Evolutionary conservation across 2,797 vertebrate genomes (phyloP), one percentile per base, ranked within the genome.

Genomic region (Dicrostonyx torquatus): DNA sequence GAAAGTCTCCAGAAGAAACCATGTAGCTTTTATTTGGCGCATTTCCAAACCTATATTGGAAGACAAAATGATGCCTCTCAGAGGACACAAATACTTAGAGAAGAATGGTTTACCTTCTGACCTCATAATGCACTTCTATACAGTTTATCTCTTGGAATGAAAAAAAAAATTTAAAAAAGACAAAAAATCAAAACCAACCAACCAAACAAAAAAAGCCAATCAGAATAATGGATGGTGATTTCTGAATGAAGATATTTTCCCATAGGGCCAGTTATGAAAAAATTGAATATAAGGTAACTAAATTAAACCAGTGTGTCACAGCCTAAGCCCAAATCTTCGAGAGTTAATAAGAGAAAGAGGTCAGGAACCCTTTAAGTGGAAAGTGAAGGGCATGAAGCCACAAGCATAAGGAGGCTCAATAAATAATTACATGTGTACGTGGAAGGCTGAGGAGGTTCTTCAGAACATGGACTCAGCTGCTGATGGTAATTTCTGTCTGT

Each of bases 341-440:
- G 14, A 84, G 72, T 91, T 96, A 78, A 13, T 60, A 80, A 88
- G 20, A 77, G 40, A 84, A 58, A n/a, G 62, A 45, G 73, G 64
- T 85, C 18, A 55, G 3, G 48, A 15, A 9, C 22, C 48, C 50
- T 48, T 45, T 48, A 78, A 83, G 34, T 50, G 18, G 29, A 72
- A 93, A 89, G 86, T 10, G 31, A 79, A 87, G 20, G 45, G 15
- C 45, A 29, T 31, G 66, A 48, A 96, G 89, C 24, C 58, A 45
- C 15, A 68, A 96, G 45, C 4, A 24, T n/a, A 87, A 26, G 53
- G 34, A 48, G 68, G 58, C 80, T 48, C 15, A 60, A 26, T 53
- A 82, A 93, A 75, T 66, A 70, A 50, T 15, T 68, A 15, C 7
- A n/a, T 22, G 11, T 37, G 75, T 11, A 22, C 2, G 53, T 55